These are phyloP conservation scores for Geotrupes spiniger DNA, from an alignment of 2,888 invertebrate species.

Conservation along the genomic window DNA sequence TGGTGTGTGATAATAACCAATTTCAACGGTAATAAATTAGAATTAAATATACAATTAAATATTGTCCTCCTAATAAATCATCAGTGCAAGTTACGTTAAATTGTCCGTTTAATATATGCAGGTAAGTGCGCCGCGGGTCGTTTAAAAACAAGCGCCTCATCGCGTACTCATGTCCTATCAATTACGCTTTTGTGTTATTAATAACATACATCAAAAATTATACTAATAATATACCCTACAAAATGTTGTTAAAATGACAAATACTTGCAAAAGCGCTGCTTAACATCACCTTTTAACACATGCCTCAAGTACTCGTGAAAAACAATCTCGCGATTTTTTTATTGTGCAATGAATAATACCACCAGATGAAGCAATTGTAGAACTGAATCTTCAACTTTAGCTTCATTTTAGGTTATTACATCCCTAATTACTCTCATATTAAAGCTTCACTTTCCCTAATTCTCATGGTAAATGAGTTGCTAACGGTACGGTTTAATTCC, in stretches of 20 bases:
- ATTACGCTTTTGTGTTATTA: slow-evolving; percentile 22
- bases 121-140: slow-evolving; percentile 31
- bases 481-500: too few relatives aligned
- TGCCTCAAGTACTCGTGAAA: too few relatives aligned
- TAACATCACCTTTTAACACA: too few relatives aligned
- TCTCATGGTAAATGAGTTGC: too few relatives aligned
- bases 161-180: slow-evolving; percentile 17
- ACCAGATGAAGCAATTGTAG: too few relatives aligned
- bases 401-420: too few relatives aligned
- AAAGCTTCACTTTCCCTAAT: too few relatives aligned
- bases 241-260: not conserved
- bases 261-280: too few relatives aligned
- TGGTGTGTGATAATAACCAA: slow-evolving; percentile 45
- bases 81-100: slow-evolving; percentile 45
- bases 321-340: too few relatives aligned
- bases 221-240: not conserved
- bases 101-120: slow-evolving; percentile 46
- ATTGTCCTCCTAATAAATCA: slow-evolving; percentile 46
- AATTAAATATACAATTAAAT: slow-evolving; percentile 49
- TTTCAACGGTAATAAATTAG: slow-evolving; percentile 48
- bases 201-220: slow-evolving; percentile 23
- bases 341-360: too few relatives aligned
- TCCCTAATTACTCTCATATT: too few relatives aligned
- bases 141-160: slow-evolving; percentile 27
- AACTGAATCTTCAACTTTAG: too few relatives aligned